Evolutionary conservation across 2,888 invertebrate genomes (phyloP).

Genomic region (Cephus spinipes): DNA sequence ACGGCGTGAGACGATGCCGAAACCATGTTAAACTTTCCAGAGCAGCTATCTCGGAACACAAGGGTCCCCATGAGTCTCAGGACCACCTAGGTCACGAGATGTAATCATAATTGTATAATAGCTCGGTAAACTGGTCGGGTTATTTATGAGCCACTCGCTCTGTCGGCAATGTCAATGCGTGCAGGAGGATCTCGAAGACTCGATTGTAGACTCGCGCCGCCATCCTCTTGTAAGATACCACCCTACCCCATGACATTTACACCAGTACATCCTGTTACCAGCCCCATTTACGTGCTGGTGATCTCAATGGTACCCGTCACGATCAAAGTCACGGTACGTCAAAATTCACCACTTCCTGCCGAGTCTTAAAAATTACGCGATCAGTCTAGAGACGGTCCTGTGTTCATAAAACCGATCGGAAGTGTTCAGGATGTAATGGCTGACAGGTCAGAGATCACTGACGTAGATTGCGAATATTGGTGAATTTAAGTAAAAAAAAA

Average conservation of each 20-base stretch:
- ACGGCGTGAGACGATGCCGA: conserved; percentile 26
- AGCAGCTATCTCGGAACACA: conserved; percentile 37
- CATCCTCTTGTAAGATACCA: conserved; percentile 22
- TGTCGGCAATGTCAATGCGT: conserved; percentile 56
- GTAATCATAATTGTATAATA: conserved; percentile 64
- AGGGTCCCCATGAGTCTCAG: conserved; percentile 34
- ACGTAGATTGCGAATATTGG: neutral
- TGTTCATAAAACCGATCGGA: neutral
- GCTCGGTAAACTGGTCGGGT: conserved; percentile 56
- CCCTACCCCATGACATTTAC: conserved; percentile 34
- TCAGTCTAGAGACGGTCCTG: too few species aligned
- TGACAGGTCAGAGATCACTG: neutral
- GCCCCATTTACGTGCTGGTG: conserved; percentile 29
- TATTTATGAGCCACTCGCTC: conserved; percentile 59
- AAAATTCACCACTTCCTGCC: too few species aligned
- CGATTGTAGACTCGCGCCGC: conserved; percentile 5
- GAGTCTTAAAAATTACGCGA: too few species aligned
- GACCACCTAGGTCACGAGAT: conserved; percentile 58
- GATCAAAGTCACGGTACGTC: too few species aligned
- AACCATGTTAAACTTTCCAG: conserved; percentile 39
- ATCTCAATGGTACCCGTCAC: conserved; percentile 22
- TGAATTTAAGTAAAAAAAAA: neutral
- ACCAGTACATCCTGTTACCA: conserved; percentile 35
- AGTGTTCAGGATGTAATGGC: neutral
- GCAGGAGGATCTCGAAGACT: conserved; percentile 35